Conservation (phyloP, 2,797 vertebrate species). For the Micrastur ruficollis region DNA sequence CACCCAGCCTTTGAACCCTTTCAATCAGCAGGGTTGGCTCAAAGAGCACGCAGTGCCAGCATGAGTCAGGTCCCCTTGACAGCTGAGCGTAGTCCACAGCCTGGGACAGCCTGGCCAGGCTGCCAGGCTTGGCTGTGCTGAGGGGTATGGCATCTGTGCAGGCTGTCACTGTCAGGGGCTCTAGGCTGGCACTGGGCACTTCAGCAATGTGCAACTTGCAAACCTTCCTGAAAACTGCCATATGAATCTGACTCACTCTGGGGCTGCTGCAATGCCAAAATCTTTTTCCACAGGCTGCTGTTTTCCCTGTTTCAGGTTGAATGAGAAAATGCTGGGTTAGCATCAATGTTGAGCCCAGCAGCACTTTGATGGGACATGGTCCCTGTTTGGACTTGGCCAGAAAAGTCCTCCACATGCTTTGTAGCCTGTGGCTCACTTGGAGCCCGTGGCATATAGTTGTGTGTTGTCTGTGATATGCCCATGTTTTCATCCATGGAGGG, state of each 20-base stretch:
- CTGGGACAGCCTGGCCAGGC: neutral
- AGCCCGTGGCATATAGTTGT: rapidly evolving
- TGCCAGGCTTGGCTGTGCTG: neutral
- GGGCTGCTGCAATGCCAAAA: neutral
- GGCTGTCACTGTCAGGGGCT: neutral
- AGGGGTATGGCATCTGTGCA: neutral
- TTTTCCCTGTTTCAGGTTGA: neutral
- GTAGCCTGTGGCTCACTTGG: neutral
- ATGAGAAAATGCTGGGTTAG: neutral
- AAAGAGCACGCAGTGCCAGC: neutral
- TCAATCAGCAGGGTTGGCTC: neutral
- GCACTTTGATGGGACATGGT: neutral
- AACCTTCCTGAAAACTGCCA: neutral
- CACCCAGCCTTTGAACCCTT: neutral
- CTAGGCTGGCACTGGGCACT: neutral
- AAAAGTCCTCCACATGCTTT: neutral
- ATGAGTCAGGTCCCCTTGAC: neutral
- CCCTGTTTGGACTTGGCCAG: neutral
- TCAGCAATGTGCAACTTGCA: neutral
- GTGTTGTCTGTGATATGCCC: neutral
- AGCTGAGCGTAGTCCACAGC: neutral
- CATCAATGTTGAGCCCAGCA: neutral
- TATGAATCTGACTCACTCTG: neutral
- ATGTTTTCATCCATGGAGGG: neutral
- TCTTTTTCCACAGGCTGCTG: neutral